Percentiles rank a stretch among this genome's conserved stretches.
Conservation (phyloP, 2,797 vertebrate species). For the Falco peregrinus region DNA sequence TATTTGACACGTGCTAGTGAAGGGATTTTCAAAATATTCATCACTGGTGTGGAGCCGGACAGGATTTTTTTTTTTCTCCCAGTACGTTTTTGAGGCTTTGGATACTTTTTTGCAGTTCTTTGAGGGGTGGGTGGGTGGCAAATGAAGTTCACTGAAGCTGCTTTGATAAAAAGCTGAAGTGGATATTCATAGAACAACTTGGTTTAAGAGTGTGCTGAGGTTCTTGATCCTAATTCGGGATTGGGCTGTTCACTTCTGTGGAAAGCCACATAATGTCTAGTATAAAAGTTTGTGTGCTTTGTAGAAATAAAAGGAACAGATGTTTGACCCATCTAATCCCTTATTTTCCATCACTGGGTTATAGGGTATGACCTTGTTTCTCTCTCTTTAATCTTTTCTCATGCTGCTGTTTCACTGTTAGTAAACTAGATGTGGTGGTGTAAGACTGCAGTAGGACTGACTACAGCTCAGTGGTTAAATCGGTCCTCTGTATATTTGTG, state of each 20-base stretch:
- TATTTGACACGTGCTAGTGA: background rate
- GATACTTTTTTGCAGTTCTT: background rate
- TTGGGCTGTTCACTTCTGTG: background rate
- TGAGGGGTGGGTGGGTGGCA: background rate
- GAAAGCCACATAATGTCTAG: background rate
- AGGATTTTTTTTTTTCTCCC: background rate
- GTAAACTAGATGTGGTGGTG: background rate
- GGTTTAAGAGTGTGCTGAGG: background rate
- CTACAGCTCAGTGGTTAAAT: background rate
- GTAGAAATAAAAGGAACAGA: background rate
- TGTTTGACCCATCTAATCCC: background rate
- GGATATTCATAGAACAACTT: background rate
- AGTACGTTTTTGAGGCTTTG: background rate
- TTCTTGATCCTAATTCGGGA: background rate
- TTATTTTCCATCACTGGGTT: background rate
- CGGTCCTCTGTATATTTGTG: background rate
- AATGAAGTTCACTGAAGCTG: background rate
- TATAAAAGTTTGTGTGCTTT: background rate
- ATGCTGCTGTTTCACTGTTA: background rate
- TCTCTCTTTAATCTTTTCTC: background rate
- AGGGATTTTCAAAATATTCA: background rate
- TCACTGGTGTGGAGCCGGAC: background rate
- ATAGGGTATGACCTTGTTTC: background rate
- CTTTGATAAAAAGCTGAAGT: background rate
- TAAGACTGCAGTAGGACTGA: background rate